These are phyloP conservation scores for Myripristis murdjan DNA, from an alignment of 2,797 vertebrate species.

Conservation along the genomic window DNA sequence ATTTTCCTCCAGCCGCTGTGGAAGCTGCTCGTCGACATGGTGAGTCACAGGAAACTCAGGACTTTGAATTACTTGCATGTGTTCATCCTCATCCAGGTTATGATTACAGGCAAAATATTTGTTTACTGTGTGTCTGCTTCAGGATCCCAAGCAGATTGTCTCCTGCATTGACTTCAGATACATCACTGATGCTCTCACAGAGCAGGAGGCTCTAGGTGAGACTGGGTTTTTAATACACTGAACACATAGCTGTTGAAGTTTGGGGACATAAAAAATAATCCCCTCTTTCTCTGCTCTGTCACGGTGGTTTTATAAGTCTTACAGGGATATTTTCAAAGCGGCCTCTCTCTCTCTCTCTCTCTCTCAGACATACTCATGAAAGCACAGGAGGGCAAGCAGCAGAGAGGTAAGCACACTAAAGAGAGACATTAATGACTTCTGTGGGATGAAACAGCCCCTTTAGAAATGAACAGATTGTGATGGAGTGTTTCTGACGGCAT, in stretches of 20 bases:
- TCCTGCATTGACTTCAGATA: constrained; percentile 91
- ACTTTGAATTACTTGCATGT: not conserved
- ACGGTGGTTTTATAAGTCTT: not conserved
- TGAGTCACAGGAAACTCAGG: constrained; percentile 75
- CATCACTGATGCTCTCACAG: constrained; percentile 86
- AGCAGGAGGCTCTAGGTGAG: constrained; percentile 87
- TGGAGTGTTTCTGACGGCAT: constrained; percentile 33
- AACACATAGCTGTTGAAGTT: not conserved
- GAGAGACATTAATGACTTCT: constrained; percentile 38
- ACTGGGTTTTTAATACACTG: not conserved
- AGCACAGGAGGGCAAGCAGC: constrained; percentile 80
- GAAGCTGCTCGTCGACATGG: constrained; percentile 89
- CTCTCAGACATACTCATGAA: constrained; percentile 85
- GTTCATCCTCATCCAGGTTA: not conserved
- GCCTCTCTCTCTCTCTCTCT: constrained; percentile 25
- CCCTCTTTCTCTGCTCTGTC: not conserved
- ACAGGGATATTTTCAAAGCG: not conserved
- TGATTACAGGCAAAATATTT: constrained; percentile 3
- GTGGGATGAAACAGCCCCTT: constrained; percentile 38
- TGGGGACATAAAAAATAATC: not conserved
- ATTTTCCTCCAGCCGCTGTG: constrained; percentile 82
- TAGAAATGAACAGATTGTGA: constrained; percentile 23
- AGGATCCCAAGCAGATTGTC: constrained; percentile 85
- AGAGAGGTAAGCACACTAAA: constrained; percentile 80
- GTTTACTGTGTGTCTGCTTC: constrained; percentile 30